Conservation (phyloP, 2,113 vertebrate species). For the Pristiophorus japonicus region DNA sequence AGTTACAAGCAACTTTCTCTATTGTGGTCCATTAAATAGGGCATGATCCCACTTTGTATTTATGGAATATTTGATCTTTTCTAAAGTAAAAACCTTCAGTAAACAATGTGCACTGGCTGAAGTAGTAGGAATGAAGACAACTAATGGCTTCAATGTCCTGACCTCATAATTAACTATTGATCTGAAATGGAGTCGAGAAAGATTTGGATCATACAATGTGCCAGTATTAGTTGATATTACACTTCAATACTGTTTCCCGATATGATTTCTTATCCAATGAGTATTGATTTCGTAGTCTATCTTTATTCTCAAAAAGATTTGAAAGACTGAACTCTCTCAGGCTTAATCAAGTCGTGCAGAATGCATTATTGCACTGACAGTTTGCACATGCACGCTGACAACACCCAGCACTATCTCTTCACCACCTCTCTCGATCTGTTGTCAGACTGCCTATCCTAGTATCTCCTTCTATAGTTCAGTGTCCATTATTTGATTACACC, state of each 20-base stretch:
- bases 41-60: neutral
- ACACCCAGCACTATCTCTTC: neutral
- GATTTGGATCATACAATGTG: neutral
- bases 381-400: neutral
- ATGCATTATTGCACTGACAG: neutral
- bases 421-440: neutral
- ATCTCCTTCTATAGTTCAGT: neutral
- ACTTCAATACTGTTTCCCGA: neutral
- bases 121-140: neutral
- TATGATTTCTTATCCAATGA: neutral
- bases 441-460: neutral
- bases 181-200: neutral
- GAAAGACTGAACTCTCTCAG: neutral
- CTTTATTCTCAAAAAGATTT: neutral
- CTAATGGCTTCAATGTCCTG: neutral
- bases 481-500: neutral
- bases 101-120: neutral
- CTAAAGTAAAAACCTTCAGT: neutral
- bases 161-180: neutral
- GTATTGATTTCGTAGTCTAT: conserved; percentile 19
- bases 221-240: neutral
- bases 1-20: neutral
- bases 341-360: neutral
- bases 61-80: neutral
- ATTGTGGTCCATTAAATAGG: neutral